A percentile compares a stretch with the other conserved stretches of the same genome.
phyloP scores from a whole-genome alignment of 2,113 vertebrate genomes.

The Odocoileus hemionus region DNA sequence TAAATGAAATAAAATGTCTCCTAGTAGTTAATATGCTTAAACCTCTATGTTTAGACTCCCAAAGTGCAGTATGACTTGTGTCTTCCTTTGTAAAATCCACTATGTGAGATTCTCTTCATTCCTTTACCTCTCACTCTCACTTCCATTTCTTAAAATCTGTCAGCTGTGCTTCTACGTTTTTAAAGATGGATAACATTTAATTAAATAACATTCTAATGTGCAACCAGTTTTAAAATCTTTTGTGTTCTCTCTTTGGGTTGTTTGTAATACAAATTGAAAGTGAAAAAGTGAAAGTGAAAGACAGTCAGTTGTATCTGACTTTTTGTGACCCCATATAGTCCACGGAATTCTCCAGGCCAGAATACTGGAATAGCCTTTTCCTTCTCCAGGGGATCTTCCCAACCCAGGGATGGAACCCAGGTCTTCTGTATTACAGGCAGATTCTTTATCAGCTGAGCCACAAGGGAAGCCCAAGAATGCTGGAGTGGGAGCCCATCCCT shows the following conservation, averaged over 20 bases:
- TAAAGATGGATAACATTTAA: background rate
- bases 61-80: background rate
- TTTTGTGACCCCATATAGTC: background rate
- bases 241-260: background rate
- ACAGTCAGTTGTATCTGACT: background rate
- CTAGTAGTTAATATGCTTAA: background rate
- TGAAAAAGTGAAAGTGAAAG: background rate
- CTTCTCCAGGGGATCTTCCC: background rate
- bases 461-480: background rate
- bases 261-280: background rate
- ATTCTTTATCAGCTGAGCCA: background rate
- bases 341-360: background rate
- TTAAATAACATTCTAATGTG: background rate
- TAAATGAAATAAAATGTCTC: background rate
- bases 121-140: background rate
- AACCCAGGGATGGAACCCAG: background rate
- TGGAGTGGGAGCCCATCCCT: background rate
- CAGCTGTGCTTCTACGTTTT: background rate
- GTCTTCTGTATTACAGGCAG: background rate
- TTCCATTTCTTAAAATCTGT: background rate
- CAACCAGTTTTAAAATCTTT: background rate
- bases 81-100: background rate
- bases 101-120: background rate
- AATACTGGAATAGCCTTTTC: background rate
- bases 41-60: background rate